These are phyloP conservation scores for Lates calcarifer DNA, from an alignment of 2,113 vertebrate genomes.

Conservation along the genomic window DNA sequence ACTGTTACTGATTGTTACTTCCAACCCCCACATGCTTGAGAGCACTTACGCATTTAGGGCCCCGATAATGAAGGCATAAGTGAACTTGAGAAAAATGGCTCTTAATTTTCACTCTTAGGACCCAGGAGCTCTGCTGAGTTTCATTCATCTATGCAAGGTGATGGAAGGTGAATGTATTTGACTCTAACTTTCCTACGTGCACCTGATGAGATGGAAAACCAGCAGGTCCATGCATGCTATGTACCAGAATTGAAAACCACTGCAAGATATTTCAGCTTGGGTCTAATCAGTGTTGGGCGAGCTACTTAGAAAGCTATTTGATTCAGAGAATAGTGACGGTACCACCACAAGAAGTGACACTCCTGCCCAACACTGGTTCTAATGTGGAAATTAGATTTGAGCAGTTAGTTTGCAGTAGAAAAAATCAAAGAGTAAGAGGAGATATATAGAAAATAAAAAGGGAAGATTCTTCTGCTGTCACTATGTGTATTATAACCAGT, in stretches of 20 bases:
- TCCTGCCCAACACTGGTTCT: too few species aligned
- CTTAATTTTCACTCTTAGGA: background rate
- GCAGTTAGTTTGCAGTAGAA: background rate
- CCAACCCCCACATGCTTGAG: background rate
- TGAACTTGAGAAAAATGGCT: background rate
- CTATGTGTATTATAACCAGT: background rate
- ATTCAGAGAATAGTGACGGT: too few species aligned
- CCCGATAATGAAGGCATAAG: background rate
- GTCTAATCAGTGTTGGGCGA: too few species aligned
- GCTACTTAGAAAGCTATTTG: too few species aligned
- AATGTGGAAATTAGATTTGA: background rate
- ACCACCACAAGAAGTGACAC: too few species aligned
- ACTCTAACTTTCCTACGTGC: background rate
- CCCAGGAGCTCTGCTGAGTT: background rate
- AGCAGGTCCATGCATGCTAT: background rate
- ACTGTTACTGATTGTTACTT: conserved; percentile 20
- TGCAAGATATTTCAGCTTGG: background rate
- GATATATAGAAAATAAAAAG: too few species aligned
- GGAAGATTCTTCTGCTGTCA: too few species aligned
- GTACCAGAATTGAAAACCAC: background rate
- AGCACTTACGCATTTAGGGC: conserved; percentile 17
- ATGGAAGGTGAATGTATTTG: background rate
- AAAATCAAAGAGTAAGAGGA: background rate
- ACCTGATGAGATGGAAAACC: background rate
- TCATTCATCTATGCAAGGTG: background rate